Evolutionary conservation across 2,797 vertebrate genomes (phyloP), one percentile per base, ranked within the genome.

Genomic region (Alca torda): DNA sequence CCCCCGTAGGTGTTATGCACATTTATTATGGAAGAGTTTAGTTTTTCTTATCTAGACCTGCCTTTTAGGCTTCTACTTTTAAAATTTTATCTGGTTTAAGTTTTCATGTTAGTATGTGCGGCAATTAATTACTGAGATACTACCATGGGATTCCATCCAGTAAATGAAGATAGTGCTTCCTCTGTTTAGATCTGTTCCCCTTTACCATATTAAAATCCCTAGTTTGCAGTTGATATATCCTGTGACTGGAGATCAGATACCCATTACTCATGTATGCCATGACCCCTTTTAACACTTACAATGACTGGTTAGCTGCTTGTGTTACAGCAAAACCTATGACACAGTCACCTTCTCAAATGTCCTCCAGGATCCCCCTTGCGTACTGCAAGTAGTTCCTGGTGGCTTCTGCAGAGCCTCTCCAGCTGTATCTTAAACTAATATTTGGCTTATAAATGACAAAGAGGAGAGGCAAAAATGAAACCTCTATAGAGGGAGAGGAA

Each of bases 381-480:
- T 41, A 16, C 25, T 81, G 23, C 2, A 10, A 25, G 45, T 68
- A 61, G 41, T 19, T 88, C 30, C n/a, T 91, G 10, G 4, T 86
- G 50, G 37, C 12, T 68, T 11, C 65, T 84, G n/a, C 26, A 64
- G 31, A 75, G 33, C 10, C 33, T 57, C 30, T 84, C 6, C 11
- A 50, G 41, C 65, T 45, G 4, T 65, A 54, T 85, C 57, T 87
- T 96, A 83, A 84, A 67, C 68, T 91, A 93, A 87, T 87, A 87
- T 93, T 96, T 93, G 61, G 19, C 45, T 92, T 74, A 57, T 13
- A 77, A 87, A 84, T 59, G 65, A 57, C 45, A 87, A 89, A 82
- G 35, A 69, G 23, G 56, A 91, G 61, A 94, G 35, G 46, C 10
- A 91, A 83, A 94, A 85, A 48, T 50, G 31, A 89, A 87, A 54